These are phyloP conservation scores for Ceraclea dissimilis DNA, from an alignment of 2,888 invertebrate species.

Conservation along the genomic window DNA sequence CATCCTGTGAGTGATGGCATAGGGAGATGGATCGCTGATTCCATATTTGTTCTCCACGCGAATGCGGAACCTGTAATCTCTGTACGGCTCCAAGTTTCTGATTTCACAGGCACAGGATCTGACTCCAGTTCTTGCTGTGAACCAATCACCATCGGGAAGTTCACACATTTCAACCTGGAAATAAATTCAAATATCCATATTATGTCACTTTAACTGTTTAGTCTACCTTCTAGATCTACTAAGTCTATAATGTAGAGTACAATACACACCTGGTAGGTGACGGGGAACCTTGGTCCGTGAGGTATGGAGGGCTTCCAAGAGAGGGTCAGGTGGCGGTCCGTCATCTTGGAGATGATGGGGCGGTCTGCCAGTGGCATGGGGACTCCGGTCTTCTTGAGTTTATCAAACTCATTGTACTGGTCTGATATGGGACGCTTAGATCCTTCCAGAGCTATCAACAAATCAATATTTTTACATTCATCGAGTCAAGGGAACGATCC, in stretches of 20 bases:
- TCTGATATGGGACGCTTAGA: conserved; percentile 62
- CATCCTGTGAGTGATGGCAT: conserved; percentile 71
- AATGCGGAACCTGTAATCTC: conserved; percentile 92
- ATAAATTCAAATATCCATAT: background rate
- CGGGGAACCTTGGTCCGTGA: conserved; percentile 77
- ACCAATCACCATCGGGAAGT: conserved; percentile 88
- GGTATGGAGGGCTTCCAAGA: conserved; percentile 94
- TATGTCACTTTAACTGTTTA: background rate
- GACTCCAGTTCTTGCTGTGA: conserved; percentile 75
- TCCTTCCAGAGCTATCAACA: conserved; percentile 59
- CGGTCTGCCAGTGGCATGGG: conserved; percentile 84
- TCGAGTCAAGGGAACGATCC: too few species aligned
- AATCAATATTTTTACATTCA: too few species aligned
- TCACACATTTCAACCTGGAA: conserved; percentile 80
- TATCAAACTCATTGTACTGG: conserved; percentile 78
- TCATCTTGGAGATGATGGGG: conserved; percentile 89
- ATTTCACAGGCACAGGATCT: conserved; percentile 87
- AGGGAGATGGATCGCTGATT: conserved; percentile 92
- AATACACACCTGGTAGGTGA: conserved; percentile 73
- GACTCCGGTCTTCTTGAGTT: conserved; percentile 72
- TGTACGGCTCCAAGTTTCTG: conserved; percentile 81
- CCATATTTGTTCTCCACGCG: conserved; percentile 96
- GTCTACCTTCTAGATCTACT: background rate
- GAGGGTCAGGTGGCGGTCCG: conserved; percentile 78
- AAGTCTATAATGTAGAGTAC: background rate